Evolutionary conservation across 2,888 invertebrate species (phyloP), one percentile per base, ranked within the genome.

Genomic region (Chrysolina oricalcia): DNA sequence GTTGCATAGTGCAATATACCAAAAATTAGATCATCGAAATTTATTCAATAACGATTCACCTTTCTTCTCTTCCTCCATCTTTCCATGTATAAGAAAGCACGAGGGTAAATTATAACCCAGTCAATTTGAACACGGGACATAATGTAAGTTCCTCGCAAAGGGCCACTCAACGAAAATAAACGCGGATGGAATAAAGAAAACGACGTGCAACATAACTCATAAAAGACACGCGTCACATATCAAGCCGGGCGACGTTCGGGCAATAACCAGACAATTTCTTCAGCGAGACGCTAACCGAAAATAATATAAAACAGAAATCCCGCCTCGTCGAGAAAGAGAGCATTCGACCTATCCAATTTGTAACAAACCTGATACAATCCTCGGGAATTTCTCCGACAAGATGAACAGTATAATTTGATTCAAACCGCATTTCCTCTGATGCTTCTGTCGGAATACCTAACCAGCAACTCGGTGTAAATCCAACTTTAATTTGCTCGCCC

Each of bases 361-460:
- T 83, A 84, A 83, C 83, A 84, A 83, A 83, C 83, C 84, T 82
- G 83, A 86, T 85, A 84, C 84, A 84, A 86, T 85, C 84, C 84
- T 78, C 80, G 73, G 79, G 81, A 85, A 85, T 86, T 85, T 84
- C 84, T 82, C 81, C 79, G 85, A 86, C 85, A 86, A 85, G 85
- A 86, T 84, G 85, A 85, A 85, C 85, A 85, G 83, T 80, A 86
- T 86, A 86, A 87, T 86, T 86, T 84, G 86, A 86, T 87, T 86
- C 85, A 82, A 84, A 83, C 83, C 83, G 80, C 85, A 85, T 84
- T 84, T 85, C 83, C 83, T 80, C 79, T 80, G 80, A 83, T 81
- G 85, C 81, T 75, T 78, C 82, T 79, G 81, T 81, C 77, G 80
- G 85, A 85, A 86, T 85, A 85, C 82, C 82, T 84, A 85, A 83